Conservation (phyloP, 2,888 invertebrate genomes). For the Cephus spinipes region DNA sequence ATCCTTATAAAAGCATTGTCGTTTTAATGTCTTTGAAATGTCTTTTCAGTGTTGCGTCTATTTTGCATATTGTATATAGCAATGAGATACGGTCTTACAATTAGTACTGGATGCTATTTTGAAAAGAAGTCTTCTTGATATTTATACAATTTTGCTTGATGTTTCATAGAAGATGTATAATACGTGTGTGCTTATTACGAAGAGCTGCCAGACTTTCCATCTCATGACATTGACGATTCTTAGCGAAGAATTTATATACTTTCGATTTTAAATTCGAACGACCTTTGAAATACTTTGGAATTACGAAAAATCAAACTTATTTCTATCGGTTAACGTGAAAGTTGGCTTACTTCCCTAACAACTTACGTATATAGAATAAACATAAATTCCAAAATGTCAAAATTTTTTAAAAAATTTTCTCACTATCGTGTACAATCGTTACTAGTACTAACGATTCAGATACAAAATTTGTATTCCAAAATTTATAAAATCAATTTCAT, state of each 20-base stretch:
- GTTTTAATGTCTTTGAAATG: background rate
- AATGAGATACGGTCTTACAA: background rate
- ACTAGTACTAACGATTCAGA: too few relatives aligned
- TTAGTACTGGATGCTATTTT: background rate
- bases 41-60: background rate
- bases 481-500: too few relatives aligned
- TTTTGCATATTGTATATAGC: background rate
- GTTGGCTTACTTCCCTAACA: background rate
- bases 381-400: background rate
- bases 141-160: background rate
- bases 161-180: background rate
- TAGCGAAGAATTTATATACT: background rate
- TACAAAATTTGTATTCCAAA: too few relatives aligned
- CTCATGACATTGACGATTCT: background rate
- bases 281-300: background rate
- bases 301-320: background rate
- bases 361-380: background rate
- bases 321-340: background rate
- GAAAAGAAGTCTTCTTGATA: background rate
- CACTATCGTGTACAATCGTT: background rate
- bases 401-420: background rate
- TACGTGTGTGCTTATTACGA: background rate
- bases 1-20: background rate
- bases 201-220: background rate
- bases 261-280: background rate